These are phyloP conservation scores for Drosophila punjabiensis DNA, from an alignment of 1,140 invertebrate species.

Conservation along the genomic window DNA sequence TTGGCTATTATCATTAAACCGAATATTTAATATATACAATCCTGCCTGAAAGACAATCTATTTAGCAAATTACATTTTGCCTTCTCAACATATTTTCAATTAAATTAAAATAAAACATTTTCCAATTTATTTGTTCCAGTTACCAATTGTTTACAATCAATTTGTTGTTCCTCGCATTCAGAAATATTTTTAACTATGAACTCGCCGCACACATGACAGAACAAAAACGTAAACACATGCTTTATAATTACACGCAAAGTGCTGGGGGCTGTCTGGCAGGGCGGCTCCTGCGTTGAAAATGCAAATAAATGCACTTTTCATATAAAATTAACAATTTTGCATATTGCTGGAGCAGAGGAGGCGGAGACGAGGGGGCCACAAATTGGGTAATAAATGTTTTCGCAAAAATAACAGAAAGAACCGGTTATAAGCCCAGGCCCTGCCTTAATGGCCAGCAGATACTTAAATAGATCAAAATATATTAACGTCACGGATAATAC, in stretches of 20 bases:
- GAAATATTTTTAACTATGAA: conserved; percentile 27
- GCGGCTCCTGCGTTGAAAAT: conserved; percentile 22
- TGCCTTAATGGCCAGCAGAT: conserved; percentile 40
- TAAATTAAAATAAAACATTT: conserved; percentile 37
- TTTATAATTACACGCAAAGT: conserved; percentile 54
- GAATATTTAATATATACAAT: conserved; percentile 12
- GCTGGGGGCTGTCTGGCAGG: conserved; percentile 29
- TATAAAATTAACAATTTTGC: conserved; percentile 57
- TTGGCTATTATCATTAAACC: background rate
- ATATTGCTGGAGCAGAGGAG: background rate
- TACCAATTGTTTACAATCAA: conserved; percentile 34
- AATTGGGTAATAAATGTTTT: conserved; percentile 57
- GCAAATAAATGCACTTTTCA: conserved; percentile 52
- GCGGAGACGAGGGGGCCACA: background rate
- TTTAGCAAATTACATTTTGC: conserved; percentile 26
- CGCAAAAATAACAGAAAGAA: conserved; percentile 23
- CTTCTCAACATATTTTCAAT: conserved; percentile 30
- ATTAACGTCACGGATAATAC: background rate
- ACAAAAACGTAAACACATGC: conserved; percentile 51
- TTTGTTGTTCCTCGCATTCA: conserved; percentile 14
- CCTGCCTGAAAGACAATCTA: background rate
- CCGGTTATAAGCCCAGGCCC: conserved; percentile 6
- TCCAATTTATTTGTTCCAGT: conserved; percentile 30
- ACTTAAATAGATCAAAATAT: conserved; percentile 20
- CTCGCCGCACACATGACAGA: conserved; percentile 25